A percentile compares a stretch with the other conserved stretches of the same genome.
Conservation (phyloP, 35 echinoderm and acorn worm genomes). For the Stichopus chloronotus region DNA sequence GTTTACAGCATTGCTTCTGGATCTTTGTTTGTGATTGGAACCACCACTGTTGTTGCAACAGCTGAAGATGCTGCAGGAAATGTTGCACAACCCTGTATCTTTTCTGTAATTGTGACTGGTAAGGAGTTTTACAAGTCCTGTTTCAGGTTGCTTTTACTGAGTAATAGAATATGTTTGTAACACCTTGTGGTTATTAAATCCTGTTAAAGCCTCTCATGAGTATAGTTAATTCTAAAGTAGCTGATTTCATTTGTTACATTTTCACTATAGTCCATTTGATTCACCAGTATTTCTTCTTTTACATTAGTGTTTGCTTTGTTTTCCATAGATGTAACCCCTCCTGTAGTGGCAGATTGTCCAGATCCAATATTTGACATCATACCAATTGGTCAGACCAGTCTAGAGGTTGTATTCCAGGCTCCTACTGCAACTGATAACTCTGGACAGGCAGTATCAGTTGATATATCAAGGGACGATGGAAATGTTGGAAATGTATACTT, state of each 20-base stretch:
- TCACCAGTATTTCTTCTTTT: too few species aligned
- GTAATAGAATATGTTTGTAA: too few species aligned
- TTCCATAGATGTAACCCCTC: too few species aligned
- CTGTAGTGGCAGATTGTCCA: too few species aligned
- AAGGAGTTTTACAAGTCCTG: too few species aligned
- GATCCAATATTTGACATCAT: neutral
- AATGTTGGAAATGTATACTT: neutral
- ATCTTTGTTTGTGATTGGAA: neutral
- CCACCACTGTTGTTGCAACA: constrained; percentile 11
- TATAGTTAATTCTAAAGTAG: too few species aligned
- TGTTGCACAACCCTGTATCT: neutral
- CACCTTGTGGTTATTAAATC: too few species aligned
- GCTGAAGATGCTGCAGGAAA: constrained; percentile 31
- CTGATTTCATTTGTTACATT: too few species aligned
- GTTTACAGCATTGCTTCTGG: neutral
- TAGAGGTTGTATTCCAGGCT: constrained; percentile 43
- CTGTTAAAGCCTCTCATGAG: too few species aligned
- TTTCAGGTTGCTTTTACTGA: too few species aligned
- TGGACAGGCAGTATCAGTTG: neutral
- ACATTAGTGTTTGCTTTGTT: too few species aligned
- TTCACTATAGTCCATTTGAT: too few species aligned
- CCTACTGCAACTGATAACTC: constrained; percentile 69
- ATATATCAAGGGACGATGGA: neutral
- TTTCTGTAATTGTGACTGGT: constrained; percentile 42
- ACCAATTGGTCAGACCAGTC: neutral